phyloP scores from a whole-genome alignment of 2,113 vertebrate species.

The Plecotus auritus region DNA sequence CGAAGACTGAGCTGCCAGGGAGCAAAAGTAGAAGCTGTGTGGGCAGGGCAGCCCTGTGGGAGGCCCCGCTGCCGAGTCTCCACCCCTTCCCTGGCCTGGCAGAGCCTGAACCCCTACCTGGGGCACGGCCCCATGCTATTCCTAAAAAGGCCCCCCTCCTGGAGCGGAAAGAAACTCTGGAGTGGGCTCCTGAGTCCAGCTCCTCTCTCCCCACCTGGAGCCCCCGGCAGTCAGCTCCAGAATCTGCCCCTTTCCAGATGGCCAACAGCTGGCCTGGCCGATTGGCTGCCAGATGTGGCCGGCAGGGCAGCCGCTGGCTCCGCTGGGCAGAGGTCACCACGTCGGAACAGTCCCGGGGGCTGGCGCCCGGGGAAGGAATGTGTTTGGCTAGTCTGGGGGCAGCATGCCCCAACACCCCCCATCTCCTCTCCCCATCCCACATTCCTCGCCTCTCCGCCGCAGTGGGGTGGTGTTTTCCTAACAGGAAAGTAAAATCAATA shows the following conservation, averaged over 20 bases:
- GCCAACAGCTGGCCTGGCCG: slow-evolving; percentile 44
- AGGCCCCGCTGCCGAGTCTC: not conserved
- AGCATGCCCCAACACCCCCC: not conserved
- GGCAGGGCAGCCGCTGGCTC: not conserved
- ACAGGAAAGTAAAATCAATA: slow-evolving; percentile 71
- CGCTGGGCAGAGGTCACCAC: not conserved
- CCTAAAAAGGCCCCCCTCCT: not conserved
- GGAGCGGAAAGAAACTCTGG: not conserved
- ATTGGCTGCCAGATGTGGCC: slow-evolving; percentile 30
- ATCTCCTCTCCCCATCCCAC: not conserved
- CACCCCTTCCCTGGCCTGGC: not conserved
- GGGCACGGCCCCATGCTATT: rapidly evolving
- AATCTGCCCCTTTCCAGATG: slow-evolving; percentile 10
- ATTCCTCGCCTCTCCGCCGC: slow-evolving; percentile 35
- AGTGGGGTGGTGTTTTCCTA: slow-evolving; percentile 57
- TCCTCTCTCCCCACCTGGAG: not conserved
- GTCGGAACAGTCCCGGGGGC: not conserved
- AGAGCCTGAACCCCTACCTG: not conserved
- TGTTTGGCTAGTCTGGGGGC: not conserved
- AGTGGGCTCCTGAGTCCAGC: not conserved
- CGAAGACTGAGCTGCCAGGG: not conserved
- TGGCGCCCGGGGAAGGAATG: not conserved
- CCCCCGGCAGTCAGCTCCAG: not conserved
- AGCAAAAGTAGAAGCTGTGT: not conserved
- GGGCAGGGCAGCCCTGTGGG: not conserved